Evolutionary conservation across 2,888 invertebrate species (phyloP), one percentile per base, ranked within the genome.

Genomic region (Oxyteleia sp.): DNA sequence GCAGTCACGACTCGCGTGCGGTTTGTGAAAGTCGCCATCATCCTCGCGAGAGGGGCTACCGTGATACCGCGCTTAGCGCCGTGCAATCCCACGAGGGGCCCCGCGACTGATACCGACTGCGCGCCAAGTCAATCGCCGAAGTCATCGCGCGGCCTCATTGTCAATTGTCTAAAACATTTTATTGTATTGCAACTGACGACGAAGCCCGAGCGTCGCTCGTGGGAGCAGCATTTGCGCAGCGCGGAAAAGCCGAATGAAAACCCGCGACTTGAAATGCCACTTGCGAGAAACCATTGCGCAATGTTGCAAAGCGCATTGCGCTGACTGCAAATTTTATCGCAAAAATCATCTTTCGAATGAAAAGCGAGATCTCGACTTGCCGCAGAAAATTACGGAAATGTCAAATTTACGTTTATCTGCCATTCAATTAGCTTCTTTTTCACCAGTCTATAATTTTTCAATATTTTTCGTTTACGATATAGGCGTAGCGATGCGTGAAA

Each of bases 21-120:
- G 47, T 64, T 74, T 51, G 72, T 80, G 80, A 80, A 80, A 72
- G 80, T 66, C 47, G 29, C 53, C 71, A 57, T 69, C 69, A 63
- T 63, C 63, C 59, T 68, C 61, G 26, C 49, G 57, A 55, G 43
- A n/a, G 66, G 66, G 61, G 47, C 75, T 75, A 78, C 78, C 69
- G 78, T 66, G 43, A 68, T 26, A 29, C 43, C 41, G 43, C 29
- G 35, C 41, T n/a, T 16, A 43, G 29, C 63, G 71, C 51, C 59
- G 49, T 29, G 29, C 61, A 45, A 63, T 45, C 26, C 23, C 47
- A 63, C 61, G 45, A n/a, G 23, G 15, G 18, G 10, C 45, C n/a
- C 20, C n/a, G 29, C 61, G 47, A 16, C 29, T 16, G 23, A 29
- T 45, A 13, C 45, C 23, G 7, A 26, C 7, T 13, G 15, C 41